These are phyloP conservation scores for Hemibagrus wyckioides DNA, from an alignment of 2,113 vertebrate species.

Conservation along the genomic window DNA sequence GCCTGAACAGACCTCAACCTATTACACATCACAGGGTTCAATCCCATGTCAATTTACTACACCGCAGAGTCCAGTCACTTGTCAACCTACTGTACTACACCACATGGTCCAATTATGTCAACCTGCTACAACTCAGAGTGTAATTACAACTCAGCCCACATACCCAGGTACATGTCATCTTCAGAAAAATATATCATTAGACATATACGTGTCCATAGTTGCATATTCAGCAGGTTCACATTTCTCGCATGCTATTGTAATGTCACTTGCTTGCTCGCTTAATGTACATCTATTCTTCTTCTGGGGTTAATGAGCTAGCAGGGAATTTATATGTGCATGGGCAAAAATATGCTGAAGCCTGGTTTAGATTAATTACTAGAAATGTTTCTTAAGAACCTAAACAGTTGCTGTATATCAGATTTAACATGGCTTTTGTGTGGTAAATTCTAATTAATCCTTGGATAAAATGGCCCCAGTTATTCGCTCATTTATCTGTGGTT, in stretches of 20 bases:
- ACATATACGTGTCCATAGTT: neutral
- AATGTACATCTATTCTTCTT: neutral
- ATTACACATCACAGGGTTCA: neutral
- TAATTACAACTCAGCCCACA: neutral
- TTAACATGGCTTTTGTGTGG: neutral
- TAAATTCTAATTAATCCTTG: constrained; percentile 35
- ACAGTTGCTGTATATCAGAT: neutral
- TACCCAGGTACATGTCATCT: neutral
- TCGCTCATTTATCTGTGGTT: neutral
- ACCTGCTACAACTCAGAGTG: neutral
- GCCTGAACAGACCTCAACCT: neutral
- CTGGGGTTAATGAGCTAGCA: neutral
- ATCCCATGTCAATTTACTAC: neutral
- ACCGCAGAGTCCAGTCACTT: neutral
- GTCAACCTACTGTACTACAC: neutral
- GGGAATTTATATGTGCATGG: neutral
- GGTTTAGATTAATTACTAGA: neutral
- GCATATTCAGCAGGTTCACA: neutral
- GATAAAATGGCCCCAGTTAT: neutral
- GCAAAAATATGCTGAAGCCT: neutral
- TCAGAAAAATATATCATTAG: neutral
- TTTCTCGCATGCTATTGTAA: neutral
- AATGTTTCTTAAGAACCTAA: neutral
- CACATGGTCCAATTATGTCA: neutral
- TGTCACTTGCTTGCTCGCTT: neutral